Percentiles rank a stretch among this genome's conserved stretches.
Evolutionary conservation across 2,797 vertebrate genomes (phyloP).

Genomic region (Sebastes cheni): DNA sequence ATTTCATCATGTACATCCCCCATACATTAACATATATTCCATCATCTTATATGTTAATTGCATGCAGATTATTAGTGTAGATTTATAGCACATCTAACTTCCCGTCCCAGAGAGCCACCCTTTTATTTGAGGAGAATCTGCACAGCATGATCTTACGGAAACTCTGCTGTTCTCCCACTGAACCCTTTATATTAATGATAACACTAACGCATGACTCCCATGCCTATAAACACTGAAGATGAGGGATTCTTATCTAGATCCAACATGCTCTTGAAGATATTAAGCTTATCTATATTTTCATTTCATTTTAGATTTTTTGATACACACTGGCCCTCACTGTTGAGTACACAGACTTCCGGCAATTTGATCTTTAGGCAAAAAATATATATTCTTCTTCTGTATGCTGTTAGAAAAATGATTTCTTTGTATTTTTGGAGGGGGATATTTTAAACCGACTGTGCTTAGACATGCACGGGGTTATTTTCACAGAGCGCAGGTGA

Average conservation of each 20-base stretch:
- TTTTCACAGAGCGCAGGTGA: conserved; percentile 66
- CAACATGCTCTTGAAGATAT: conserved; percentile 69
- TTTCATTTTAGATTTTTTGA: conserved; percentile 62
- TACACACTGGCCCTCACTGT: conserved; percentile 30
- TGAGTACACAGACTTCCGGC: conserved; percentile 36
- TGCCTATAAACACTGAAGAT: conserved; percentile 64
- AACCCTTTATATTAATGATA: conserved; percentile 57
- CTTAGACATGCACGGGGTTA: conserved; percentile 50
- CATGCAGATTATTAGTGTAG: conserved; percentile 39
- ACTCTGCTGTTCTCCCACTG: conserved; percentile 36
- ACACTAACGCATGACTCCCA: conserved; percentile 60
- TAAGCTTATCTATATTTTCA: conserved; percentile 54
- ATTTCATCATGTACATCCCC: conserved; percentile 12
- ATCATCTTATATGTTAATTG: conserved; percentile 50
- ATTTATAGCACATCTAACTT: conserved; percentile 22
- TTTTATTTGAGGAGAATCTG: conserved; percentile 51
- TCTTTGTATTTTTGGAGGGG: conserved; percentile 2
- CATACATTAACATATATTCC: conserved; percentile 6
- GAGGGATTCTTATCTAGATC: conserved; percentile 65
- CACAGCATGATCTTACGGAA: conserved; percentile 32
- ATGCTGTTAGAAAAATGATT: conserved; percentile 15
- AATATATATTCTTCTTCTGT: neutral
- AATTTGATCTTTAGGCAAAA: conserved; percentile 45
- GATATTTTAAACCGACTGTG: conserved; percentile 39
- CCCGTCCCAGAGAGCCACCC: conserved; percentile 27